These are phyloP conservation scores for Colistium nudipinnis DNA, from an alignment of 2,113 vertebrate genomes.

Conservation along the genomic window DNA sequence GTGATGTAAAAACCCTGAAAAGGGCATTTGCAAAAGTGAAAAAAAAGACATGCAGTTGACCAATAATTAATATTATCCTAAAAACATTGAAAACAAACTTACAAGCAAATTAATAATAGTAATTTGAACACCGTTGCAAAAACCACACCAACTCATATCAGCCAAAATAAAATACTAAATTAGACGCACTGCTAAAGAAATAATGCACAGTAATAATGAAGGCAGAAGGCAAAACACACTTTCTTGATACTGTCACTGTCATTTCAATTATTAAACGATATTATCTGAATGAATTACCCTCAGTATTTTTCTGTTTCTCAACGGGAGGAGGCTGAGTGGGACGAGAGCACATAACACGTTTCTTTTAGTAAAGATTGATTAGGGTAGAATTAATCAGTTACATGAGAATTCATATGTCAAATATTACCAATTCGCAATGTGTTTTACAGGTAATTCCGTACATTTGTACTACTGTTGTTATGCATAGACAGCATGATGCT, in stretches of 20 bases:
- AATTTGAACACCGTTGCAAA: neutral
- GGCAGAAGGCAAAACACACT: neutral
- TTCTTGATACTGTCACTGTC: neutral
- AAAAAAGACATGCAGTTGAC: neutral
- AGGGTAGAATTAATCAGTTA: too few species aligned
- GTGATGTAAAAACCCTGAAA: neutral
- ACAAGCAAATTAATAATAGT: neutral
- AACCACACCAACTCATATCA: neutral
- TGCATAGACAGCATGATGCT: conserved; percentile 14
- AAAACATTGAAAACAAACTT: neutral
- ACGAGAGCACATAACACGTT: neutral
- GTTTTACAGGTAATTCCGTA: neutral
- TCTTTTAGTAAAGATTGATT: neutral
- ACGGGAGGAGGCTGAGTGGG: neutral
- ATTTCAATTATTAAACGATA: neutral
- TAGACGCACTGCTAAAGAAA: neutral
- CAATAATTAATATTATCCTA: conserved; percentile 1
- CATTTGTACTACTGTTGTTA: neutral
- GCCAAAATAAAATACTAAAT: neutral
- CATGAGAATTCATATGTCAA: neutral
- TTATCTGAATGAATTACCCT: neutral
- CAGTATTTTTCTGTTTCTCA: neutral
- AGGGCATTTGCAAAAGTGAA: neutral
- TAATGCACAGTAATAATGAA: neutral
- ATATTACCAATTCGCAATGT: neutral